These are phyloP conservation scores for Esox lucius DNA, from an alignment of 2,797 vertebrate genomes.

Conservation along the genomic window DNA sequence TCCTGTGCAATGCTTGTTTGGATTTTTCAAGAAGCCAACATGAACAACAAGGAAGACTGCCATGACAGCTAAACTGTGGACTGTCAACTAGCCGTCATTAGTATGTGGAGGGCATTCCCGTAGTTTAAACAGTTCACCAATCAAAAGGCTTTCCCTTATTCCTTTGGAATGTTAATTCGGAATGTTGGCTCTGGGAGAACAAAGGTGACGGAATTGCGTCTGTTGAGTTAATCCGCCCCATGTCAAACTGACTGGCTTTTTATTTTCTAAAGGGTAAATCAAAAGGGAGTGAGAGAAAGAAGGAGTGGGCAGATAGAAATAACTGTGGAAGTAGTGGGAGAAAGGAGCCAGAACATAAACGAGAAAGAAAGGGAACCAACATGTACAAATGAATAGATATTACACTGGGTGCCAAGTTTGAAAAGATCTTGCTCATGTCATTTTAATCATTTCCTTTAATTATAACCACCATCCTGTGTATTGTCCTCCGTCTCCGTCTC, in stretches of 20 bases:
- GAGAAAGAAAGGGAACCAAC: constrained; percentile 2
- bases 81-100: constrained; percentile 15
- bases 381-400: constrained; percentile 49
- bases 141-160: constrained; percentile 32
- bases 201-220: constrained; percentile 51
- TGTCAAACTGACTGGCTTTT: constrained; percentile 43
- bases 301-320: constrained; percentile 1
- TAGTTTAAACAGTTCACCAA: constrained; percentile 56
- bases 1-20: not conserved
- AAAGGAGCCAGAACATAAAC: not conserved
- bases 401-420: constrained; percentile 48
- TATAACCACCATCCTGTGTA: constrained; percentile 63
- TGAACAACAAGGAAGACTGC: not conserved
- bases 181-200: constrained; percentile 42
- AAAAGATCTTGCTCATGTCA: constrained; percentile 61
- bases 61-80: not conserved
- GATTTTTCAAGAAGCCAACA: not conserved
- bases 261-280: constrained; percentile 40
- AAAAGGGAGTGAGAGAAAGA: constrained; percentile 31
- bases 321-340: not conserved
- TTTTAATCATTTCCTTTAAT: constrained; percentile 68
- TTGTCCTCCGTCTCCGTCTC: constrained; percentile 65
- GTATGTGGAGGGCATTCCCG: constrained; percentile 43
- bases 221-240: constrained; percentile 1
- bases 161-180: constrained; percentile 11